Conservation (phyloP, 2,797 vertebrate genomes). For the Anomalospiza imberbis region DNA sequence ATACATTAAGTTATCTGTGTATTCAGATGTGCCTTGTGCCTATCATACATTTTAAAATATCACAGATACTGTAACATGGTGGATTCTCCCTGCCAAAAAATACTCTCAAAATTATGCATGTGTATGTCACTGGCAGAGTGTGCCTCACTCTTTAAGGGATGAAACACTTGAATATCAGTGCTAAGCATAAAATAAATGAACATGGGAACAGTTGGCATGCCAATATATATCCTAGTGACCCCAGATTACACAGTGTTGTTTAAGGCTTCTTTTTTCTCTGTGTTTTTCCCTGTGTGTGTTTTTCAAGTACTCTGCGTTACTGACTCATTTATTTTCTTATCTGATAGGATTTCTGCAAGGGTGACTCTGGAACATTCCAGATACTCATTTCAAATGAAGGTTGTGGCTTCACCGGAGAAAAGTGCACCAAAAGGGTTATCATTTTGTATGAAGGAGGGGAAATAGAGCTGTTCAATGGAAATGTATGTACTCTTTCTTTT, state of each 20-base stretch:
- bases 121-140: not conserved
- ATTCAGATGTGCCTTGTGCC: not conserved
- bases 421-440: conserved; percentile 85
- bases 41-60: not conserved
- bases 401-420: conserved; percentile 84
- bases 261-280: not conserved
- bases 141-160: not conserved
- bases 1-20: not conserved
- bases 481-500: conserved; percentile 69
- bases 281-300: not conserved
- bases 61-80: not conserved
- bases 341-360: conserved; percentile 86
- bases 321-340: not conserved
- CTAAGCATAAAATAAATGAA: not conserved
- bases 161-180: not conserved
- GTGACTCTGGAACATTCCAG: conserved; percentile 83
- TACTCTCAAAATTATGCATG: not conserved
- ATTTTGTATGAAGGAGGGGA: conserved; percentile 85
- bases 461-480: conserved; percentile 83
- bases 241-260: not conserved
- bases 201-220: not conserved
- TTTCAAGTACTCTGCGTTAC: not conserved
- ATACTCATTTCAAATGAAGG: conserved; percentile 91
- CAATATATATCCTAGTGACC: not conserved
- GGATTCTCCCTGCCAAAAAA: not conserved